Base-by-base conservation (phyloP, 2,113 vertebrate species). In the Myiozetetes cayanensis region DNA sequence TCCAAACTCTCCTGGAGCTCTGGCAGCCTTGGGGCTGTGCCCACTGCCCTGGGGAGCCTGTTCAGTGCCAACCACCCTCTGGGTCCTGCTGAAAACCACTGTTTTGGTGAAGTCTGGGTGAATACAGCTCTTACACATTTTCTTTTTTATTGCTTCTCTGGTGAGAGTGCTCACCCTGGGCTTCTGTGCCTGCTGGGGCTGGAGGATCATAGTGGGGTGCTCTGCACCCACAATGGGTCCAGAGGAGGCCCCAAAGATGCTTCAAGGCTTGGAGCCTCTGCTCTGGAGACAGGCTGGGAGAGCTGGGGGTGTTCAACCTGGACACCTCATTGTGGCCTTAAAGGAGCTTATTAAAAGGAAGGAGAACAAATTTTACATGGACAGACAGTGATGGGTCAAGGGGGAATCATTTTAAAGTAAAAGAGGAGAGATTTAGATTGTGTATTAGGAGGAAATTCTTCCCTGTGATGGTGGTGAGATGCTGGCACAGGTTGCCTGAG, bases 71-170 rank as follows among this genome's bases (percentile, higher is more conserved):
- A 25, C 23, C 37, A 62, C 25, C 59, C 59, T 41, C 59, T 62
- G 59, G 11, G 16, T 28, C 43, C 9, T 21, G 28, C 71, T 55
- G 7, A 23, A 25, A 12, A 27, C 39, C 16, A 2, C 18, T 2
- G 0, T 4, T 66, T 52, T 31, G 70, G 5, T 39, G 24, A 35
- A 41, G 9, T 6, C 14, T 8, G 46, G 9, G 15, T 43, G 25
- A 61, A 16, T 28, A 8, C 12, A 8, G 15, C 16, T 41, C 43
- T n/a, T 22, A 3, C 0, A 74, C 0, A 1, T 30, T 52, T 58
- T 23, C 18, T 30, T n/a, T 43, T 39, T 49, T 28, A 17, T 33
- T 53, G n/a, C 14, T 43, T 49, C 23, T 25, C 35, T 22, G 4
- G 6, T 55, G 14, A 14, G 30, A 46, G 41, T 8, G 31, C 43